Conservation (phyloP, 2,888 invertebrate genomes). For the Idaea straminata region DNA sequence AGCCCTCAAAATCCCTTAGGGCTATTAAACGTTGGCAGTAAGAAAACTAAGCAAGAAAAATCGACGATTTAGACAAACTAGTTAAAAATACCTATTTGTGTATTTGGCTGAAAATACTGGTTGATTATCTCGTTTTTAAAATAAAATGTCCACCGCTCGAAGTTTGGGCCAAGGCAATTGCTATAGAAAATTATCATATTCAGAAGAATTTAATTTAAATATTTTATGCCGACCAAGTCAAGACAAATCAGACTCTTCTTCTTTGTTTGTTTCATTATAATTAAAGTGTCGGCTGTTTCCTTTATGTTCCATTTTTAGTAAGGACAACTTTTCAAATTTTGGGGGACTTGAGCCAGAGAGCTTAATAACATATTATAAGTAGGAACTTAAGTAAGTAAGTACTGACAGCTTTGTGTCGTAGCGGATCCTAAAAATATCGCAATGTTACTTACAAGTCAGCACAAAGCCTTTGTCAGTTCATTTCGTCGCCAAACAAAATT, state of each 20-base stretch:
- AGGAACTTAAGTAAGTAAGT: not conserved
- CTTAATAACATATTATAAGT: not conserved
- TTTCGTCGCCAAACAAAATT: not conserved
- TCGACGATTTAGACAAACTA: not conserved
- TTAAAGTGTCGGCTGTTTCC: not conserved
- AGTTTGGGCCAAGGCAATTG: not conserved
- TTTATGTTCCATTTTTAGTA: slow-evolving; percentile 4
- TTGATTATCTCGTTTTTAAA: not conserved
- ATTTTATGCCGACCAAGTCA: not conserved
- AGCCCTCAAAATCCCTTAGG: not conserved
- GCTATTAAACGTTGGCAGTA: not conserved
- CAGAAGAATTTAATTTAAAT: not conserved
- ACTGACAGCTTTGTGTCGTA: not conserved
- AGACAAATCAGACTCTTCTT: not conserved
- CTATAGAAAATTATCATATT: not conserved
- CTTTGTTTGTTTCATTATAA: not conserved
- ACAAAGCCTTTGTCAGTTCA: too few relatives aligned
- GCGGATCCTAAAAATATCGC: not conserved
- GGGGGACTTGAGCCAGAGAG: not conserved
- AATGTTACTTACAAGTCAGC: too few relatives aligned
- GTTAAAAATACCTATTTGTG: too few relatives aligned
- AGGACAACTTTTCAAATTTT: not conserved
- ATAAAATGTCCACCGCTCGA: not conserved
- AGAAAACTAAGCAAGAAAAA: not conserved
- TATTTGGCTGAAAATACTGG: not conserved